Evolutionary conservation across 2,797 vertebrate genomes (phyloP).

Genomic region (Acropternis orthonyx): DNA sequence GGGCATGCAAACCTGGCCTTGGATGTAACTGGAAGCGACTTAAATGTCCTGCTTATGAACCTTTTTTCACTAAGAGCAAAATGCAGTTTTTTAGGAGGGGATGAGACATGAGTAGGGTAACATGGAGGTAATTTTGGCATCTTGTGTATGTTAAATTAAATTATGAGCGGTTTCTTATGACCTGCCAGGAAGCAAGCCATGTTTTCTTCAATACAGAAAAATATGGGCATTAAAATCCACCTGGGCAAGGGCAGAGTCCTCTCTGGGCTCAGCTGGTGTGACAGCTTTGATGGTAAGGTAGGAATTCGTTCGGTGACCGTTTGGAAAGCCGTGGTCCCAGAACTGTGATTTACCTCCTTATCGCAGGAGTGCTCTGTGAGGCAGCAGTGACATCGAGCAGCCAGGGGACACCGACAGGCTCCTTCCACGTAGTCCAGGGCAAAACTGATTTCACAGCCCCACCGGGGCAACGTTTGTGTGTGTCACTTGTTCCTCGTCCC

Average conservation of each 20-base stretch:
- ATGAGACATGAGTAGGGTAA: neutral
- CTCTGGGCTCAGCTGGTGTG: neutral
- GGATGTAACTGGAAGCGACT: neutral
- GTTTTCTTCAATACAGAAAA: neutral
- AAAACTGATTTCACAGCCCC: neutral
- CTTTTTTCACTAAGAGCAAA: neutral
- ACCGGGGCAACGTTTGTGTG: neutral
- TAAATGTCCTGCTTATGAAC: neutral
- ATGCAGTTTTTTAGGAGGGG: neutral
- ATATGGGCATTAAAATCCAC: neutral
- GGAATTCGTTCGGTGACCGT: neutral
- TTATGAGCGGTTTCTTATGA: neutral
- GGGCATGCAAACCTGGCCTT: neutral
- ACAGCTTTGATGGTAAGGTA: neutral
- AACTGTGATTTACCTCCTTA: fast-evolving
- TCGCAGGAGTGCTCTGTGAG: neutral
- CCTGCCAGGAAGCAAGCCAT: neutral
- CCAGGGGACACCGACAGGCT: neutral
- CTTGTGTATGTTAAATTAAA: neutral
- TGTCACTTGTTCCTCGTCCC: neutral
- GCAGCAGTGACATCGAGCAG: neutral
- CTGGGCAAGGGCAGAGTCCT: neutral
- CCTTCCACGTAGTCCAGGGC: neutral
- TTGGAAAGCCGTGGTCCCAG: neutral
- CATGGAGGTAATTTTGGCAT: neutral